Base-by-base conservation (phyloP, 2,888 invertebrate genomes). In the Leptinotarsa haldemani region DNA sequence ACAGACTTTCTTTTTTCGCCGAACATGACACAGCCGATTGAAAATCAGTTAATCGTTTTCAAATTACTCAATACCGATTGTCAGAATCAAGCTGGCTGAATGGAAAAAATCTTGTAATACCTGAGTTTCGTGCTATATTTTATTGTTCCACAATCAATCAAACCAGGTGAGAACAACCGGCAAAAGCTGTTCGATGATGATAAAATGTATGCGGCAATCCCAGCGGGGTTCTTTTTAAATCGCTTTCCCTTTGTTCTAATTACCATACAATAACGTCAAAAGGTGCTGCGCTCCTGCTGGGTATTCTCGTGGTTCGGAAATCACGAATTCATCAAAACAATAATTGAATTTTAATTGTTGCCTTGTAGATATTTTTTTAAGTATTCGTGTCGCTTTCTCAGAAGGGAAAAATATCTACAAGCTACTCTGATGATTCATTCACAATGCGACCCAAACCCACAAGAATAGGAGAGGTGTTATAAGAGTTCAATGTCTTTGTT, bases 221-320 rank as follows among this genome's bases (percentile, higher is more conserved):
- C 82, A 79, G 82, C 81, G 78, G 81, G 83, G 81, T 47, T 74
- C 77, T 74, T 79, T 69, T 72, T 69, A 73, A 76, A 75, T 56
- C 81, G 82, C 81, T 83, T 85, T 84, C 81, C 81, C 82, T 83
- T 75, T 83, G 84, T 84, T 83, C 82, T 84, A 85, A 85, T 86
- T 86, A 85, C 78, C 86, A 85, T 85, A 85, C 85, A 85, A 85
- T 85, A 79, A 82, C 80, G 56, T 80, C 83, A 78, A 84, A 84
- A 85, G 85, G 85, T 85, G 85, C 81, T 83, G 83, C 13, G 82
- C 80, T 82, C 85, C 84, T 76, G 81, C 80, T 79, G 82, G 66
- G 80, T 76, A 80, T 80, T 82, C 82, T 83, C 83, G 82, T 83
- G 82, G 81, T 30, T 53, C 67, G 73, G 73, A 77, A 77, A 77